phyloP scores from a whole-genome alignment of 2,113 vertebrate genomes.

The Apodemus sylvaticus region DNA sequence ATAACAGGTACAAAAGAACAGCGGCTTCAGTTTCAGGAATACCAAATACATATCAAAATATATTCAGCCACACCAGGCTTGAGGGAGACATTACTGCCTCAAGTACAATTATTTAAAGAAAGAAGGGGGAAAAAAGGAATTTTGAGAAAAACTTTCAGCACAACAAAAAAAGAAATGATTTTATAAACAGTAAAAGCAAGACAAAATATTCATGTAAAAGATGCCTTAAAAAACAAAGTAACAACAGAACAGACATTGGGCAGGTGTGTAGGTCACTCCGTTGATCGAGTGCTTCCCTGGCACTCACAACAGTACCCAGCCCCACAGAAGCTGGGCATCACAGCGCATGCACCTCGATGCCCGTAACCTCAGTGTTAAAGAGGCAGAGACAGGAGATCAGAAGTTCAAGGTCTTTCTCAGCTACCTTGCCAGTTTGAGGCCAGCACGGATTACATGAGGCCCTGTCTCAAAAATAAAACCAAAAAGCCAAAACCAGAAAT shows the following conservation, averaged over 20 bases:
- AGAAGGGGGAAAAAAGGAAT: neutral
- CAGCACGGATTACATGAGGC: neutral
- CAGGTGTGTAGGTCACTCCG: neutral
- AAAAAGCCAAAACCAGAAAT: neutral
- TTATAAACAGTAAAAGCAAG: neutral
- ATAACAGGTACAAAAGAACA: neutral
- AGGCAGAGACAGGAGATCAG: neutral
- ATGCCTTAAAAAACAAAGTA: neutral
- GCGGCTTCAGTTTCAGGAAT: neutral
- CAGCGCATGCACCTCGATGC: too few species aligned
- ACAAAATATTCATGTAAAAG: neutral
- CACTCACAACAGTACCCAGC: too few species aligned
- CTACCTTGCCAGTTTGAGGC: too few species aligned
- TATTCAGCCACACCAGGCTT: neutral
- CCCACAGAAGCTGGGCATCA: neutral
- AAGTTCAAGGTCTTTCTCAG: neutral
- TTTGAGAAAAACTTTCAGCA: neutral
- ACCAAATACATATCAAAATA: neutral
- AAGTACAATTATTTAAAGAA: neutral
- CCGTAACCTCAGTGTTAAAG: neutral
- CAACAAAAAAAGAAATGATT: constrained; percentile 19
- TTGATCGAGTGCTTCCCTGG: too few species aligned
- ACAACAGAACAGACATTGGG: neutral
- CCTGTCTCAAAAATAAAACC: neutral
- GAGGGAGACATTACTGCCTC: neutral